A percentile compares a stretch with the other conserved stretches of the same genome.
phyloP scores from a whole-genome alignment of 2,888 invertebrate genomes.

The Stenurella melanura region DNA sequence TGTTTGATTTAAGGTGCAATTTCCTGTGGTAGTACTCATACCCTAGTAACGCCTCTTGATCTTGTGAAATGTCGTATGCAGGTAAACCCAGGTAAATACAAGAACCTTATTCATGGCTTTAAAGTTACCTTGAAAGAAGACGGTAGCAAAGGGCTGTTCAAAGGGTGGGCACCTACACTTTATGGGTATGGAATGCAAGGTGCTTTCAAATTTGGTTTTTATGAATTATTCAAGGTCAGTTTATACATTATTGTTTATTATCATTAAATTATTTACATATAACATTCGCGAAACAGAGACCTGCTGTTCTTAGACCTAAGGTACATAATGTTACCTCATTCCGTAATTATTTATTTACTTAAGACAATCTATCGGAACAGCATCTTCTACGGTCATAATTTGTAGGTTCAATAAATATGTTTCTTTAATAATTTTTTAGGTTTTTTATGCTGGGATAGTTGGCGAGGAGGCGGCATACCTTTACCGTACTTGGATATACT shows the following conservation, averaged over 20 bases:
- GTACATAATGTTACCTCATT: no score
- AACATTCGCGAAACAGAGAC: no score
- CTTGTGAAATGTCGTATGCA: conserved; percentile 96
- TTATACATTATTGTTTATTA: not conserved
- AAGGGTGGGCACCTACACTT: conserved; percentile 98
- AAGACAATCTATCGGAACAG: no score
- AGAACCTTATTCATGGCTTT: conserved; percentile 90
- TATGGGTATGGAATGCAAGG: conserved; percentile 97
- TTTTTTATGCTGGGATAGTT: conserved; percentile 85
- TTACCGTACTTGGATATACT: conserved; percentile 91
- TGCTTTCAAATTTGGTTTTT: conserved; percentile 98
- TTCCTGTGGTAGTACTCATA: conserved; percentile 91
- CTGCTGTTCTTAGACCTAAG: no score
- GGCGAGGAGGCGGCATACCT: conserved; percentile 95
- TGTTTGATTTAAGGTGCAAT: conserved; percentile 68
- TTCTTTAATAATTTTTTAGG: conserved; percentile 76
- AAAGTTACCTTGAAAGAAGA: conserved; percentile 90
- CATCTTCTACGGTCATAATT: no score
- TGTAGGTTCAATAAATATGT: not conserved
- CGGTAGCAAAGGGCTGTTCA: conserved; percentile 88
- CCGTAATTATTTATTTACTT: no score
- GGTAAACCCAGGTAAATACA: conserved; percentile 96
- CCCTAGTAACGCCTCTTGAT: conserved; percentile 96
- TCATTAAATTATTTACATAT: no score
- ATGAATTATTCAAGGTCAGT: conserved; percentile 82